Base-by-base conservation (phyloP, 2,797 vertebrate species). In the Crax fasciolata region DNA sequence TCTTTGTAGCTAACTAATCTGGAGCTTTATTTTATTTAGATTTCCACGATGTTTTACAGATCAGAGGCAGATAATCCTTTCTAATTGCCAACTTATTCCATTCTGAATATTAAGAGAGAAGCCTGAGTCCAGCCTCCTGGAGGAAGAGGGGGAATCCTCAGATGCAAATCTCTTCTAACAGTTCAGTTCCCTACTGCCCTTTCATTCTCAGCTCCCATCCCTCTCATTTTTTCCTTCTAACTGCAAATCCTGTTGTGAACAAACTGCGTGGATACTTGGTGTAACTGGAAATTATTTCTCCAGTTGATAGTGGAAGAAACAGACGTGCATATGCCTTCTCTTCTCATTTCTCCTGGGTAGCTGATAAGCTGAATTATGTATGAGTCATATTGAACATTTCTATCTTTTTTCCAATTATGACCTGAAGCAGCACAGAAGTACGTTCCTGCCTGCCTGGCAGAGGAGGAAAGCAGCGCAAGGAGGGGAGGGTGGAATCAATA, bases 301-400 rank as follows among this genome's bases (percentile, higher is more conserved):
- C 84, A 91, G 94, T 96, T 97, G 96, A 96, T 97, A 96, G 87
- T 8, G 63, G 90, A 57, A 96, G 87, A 94, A 94, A 89, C 25
- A 95, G 90, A 93, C 32, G n/a, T 97, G 94, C 85, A 52, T 95
- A 95, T 95, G 95, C 97, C 95, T 97, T 94, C 96, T 94, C 94
- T 94, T 93, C 94, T 97, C 92, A 82, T 97, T 96, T 95, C 96
- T 97, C 95, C 92, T 95, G 95, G 97, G 96, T 96, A 91, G 94
- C 94, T 94, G 97, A 97, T 97, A 98, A 97, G 92, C 93, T 98
- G 97, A 98, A 97, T 98, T 97, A 97, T 97, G 95, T 96, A 97
- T 97, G 97, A 97, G 96, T 94, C 96, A 97, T 97, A 96, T 97
- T 95, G 97, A 97, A 93, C 96, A 94, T 96, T 96, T 97, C 95